Percentiles rank a stretch among this genome's conserved stretches.
Evolutionary conservation across 2,797 vertebrate species (phyloP).

Genomic region (Anisognathus igniventris): DNA sequence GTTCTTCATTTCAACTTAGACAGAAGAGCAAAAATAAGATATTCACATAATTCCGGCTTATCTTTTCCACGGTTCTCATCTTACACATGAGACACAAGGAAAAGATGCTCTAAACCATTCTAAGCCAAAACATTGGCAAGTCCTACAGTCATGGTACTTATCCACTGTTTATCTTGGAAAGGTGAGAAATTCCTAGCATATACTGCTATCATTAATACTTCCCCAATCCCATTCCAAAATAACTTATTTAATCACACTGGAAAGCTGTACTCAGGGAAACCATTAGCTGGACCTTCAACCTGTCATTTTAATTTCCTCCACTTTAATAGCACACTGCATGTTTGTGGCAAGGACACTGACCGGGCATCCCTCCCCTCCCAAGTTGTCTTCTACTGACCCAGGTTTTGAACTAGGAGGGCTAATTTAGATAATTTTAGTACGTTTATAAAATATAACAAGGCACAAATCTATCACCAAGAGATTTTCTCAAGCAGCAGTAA

Average conservation of each 20-base stretch:
- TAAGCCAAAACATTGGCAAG: not conserved
- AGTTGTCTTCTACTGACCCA: not conserved
- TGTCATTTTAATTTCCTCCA: not conserved
- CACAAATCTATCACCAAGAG: not conserved
- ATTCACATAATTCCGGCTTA: not conserved
- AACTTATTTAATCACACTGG: not conserved
- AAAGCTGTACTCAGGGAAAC: not conserved
- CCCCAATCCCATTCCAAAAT: not conserved
- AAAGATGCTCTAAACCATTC: not conserved
- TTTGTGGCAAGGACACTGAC: not conserved
- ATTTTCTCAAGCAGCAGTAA: not conserved
- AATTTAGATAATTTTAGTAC: not conserved
- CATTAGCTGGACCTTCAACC: not conserved
- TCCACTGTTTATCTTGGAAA: constrained; percentile 3
- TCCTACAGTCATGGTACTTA: not conserved
- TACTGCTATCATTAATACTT: not conserved
- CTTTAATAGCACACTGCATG: not conserved
- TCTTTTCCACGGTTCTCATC: not conserved
- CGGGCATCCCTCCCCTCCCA: not conserved
- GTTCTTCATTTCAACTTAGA: not conserved
- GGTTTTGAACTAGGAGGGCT: not conserved
- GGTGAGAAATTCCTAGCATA: constrained; percentile 19
- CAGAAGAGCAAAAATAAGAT: not conserved
- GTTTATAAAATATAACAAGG: not conserved
- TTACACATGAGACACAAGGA: not conserved